A percentile compares a stretch with the other conserved stretches of the same genome.
Evolutionary conservation across 2,888 invertebrate species (phyloP).

Genomic region (Syrphus vitripennis): DNA sequence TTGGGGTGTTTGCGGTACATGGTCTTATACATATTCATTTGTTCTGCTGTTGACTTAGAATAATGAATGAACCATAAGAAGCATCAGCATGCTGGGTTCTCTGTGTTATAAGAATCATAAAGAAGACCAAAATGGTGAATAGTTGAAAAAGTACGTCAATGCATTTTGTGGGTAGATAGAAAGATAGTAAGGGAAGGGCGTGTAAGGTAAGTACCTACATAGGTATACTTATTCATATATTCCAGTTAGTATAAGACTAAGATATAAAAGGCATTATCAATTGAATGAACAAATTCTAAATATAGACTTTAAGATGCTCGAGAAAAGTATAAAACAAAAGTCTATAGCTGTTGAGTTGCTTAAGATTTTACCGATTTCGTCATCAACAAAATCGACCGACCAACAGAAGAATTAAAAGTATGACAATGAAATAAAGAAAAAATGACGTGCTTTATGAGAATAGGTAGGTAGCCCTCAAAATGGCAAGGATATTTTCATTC

Average conservation of each 20-base stretch:
- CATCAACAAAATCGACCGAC: not conserved
- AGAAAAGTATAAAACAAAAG: conserved; percentile 20
- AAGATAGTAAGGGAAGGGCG: too few species aligned
- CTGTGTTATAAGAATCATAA: conserved; percentile 11
- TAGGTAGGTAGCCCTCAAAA: conserved; percentile 5
- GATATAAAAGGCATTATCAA: conserved; percentile 32
- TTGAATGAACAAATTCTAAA: conserved; percentile 52
- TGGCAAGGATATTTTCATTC: conserved; percentile 2
- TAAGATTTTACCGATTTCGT: not conserved
- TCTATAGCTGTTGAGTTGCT: not conserved
- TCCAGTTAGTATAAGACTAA: too few species aligned
- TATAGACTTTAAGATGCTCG: conserved; percentile 32
- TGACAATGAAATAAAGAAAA: conserved; percentile 7
- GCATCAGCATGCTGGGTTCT: not conserved
- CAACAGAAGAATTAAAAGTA: conserved; percentile 7
- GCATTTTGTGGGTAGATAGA: not conserved
- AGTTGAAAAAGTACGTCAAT: conserved; percentile 46
- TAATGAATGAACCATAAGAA: not conserved
- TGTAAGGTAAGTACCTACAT: too few species aligned
- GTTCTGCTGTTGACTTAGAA: not conserved
- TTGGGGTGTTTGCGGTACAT: not conserved
- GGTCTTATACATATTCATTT: conserved; percentile 1
- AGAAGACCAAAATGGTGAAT: conserved; percentile 29
- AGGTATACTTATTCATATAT: too few species aligned
- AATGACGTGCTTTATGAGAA: not conserved